These are phyloP conservation scores for Callithrix jacchus DNA, from an alignment of 2,113 vertebrate species.

Conservation along the genomic window DNA sequence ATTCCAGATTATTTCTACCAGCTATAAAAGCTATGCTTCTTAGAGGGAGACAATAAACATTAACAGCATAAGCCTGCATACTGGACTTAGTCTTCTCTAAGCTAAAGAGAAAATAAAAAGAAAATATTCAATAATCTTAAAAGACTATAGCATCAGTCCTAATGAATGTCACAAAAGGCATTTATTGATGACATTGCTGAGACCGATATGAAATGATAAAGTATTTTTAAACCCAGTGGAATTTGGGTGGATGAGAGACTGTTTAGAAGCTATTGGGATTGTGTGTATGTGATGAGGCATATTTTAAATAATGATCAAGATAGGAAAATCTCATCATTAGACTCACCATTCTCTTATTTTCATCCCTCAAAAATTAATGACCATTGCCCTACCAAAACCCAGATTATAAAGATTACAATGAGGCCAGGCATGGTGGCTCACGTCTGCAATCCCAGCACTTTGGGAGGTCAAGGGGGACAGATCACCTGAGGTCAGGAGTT, in stretches of 20 bases:
- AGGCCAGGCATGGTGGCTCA: not conserved
- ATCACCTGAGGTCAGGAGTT: no score
- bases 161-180: not conserved
- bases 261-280: not conserved
- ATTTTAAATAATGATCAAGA: slow-evolving; percentile 24
- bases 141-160: not conserved
- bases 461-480: not conserved
- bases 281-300: not conserved
- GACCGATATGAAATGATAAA: not conserved
- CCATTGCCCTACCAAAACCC: not conserved
- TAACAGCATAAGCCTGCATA: not conserved
- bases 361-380: not conserved
- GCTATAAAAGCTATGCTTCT: slow-evolving; percentile 24
- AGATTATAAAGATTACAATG: not conserved
- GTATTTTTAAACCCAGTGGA: not conserved
- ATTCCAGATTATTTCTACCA: slow-evolving; percentile 1
- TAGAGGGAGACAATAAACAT: slow-evolving; percentile 11
- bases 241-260: not conserved
- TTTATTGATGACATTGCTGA: not conserved
- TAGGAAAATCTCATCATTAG: not conserved
- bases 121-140: not conserved
- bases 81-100: not conserved
- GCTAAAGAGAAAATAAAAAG: slow-evolving; percentile 11
- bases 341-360: not conserved
- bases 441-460: not conserved